Conservation (phyloP, 2,113 vertebrate species). For the Argyrosomus japonicus region DNA sequence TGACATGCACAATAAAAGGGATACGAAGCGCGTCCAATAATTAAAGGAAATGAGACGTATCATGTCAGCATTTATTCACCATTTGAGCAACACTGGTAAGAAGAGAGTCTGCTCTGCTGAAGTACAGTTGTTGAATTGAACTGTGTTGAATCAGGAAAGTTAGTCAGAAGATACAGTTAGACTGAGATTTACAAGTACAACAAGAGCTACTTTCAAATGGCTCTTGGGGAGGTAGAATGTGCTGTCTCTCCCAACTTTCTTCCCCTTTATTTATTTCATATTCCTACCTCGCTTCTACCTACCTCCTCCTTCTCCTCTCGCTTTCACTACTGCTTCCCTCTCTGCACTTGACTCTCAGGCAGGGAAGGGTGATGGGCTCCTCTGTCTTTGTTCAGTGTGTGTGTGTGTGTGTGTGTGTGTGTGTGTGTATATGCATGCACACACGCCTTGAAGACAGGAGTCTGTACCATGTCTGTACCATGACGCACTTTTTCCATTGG, state of each 20-base stretch:
- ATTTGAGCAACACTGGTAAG: background rate
- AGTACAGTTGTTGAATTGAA: background rate
- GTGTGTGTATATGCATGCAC: slow-evolving; percentile 24
- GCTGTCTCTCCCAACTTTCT: background rate
- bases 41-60: slow-evolving; percentile 1
- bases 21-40: background rate
- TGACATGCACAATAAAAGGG: background rate
- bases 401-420: slow-evolving; percentile 23
- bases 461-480: slow-evolving; percentile 80
- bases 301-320: background rate
- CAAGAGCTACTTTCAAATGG: background rate
- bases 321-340: background rate
- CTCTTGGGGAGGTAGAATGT: no score
- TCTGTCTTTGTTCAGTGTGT: slow-evolving; percentile 24
- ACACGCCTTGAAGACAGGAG: slow-evolving; percentile 64
- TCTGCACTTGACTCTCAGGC: slow-evolving; percentile 47
- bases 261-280: background rate
- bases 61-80: background rate
- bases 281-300: background rate
- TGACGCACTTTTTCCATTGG: slow-evolving; percentile 83
- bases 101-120: background rate
- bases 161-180: background rate
- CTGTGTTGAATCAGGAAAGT: background rate
- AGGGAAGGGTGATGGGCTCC: slow-evolving; percentile 28
- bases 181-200: background rate